Conservation (phyloP, 1,140 invertebrate species). For the Achatina immaculata region DNA sequence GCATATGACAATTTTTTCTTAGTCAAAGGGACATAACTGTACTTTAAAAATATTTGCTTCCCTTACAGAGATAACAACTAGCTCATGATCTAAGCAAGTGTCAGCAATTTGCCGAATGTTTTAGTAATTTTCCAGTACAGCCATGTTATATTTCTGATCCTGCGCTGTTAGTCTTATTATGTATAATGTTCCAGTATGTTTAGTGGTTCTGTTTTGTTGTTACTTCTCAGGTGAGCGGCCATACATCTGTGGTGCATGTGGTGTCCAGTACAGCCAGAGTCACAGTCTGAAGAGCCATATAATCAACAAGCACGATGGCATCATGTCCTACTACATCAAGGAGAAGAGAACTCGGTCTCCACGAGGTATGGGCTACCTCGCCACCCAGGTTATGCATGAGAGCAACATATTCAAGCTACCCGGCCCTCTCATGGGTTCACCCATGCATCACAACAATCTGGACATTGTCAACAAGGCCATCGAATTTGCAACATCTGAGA, state of each 20-base stretch:
- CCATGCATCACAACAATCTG: slow-evolving; percentile 39
- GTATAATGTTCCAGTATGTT: too few species aligned
- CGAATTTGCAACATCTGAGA: slow-evolving; percentile 47
- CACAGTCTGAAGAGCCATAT: slow-evolving; percentile 69
- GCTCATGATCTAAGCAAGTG: too few species aligned
- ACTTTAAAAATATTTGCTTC: too few species aligned
- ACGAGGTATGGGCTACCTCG: slow-evolving; percentile 61
- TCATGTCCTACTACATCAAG: slow-evolving; percentile 68
- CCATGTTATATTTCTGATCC: too few species aligned
- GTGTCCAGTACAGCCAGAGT: slow-evolving; percentile 68
- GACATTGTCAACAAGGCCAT: slow-evolving; percentile 43
- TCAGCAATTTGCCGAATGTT: too few species aligned
- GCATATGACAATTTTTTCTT: too few species aligned
- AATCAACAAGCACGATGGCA: slow-evolving; percentile 68
- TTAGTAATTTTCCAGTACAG: too few species aligned
- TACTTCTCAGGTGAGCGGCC: slow-evolving; percentile 59
- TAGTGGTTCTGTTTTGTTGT: too few species aligned
- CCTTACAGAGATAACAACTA: too few species aligned
- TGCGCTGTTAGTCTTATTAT: too few species aligned
- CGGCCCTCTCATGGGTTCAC: slow-evolving; percentile 47
- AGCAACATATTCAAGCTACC: slow-evolving; percentile 58
- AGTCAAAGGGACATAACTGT: too few species aligned
- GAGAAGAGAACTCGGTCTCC: slow-evolving; percentile 66
- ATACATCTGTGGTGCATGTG: slow-evolving; percentile 68
- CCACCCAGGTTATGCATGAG: slow-evolving; percentile 52